Percentiles rank a stretch among this genome's conserved stretches.
Conservation (phyloP, 2,888 invertebrate genomes). For the Marasmarcha lunaedactyla region DNA sequence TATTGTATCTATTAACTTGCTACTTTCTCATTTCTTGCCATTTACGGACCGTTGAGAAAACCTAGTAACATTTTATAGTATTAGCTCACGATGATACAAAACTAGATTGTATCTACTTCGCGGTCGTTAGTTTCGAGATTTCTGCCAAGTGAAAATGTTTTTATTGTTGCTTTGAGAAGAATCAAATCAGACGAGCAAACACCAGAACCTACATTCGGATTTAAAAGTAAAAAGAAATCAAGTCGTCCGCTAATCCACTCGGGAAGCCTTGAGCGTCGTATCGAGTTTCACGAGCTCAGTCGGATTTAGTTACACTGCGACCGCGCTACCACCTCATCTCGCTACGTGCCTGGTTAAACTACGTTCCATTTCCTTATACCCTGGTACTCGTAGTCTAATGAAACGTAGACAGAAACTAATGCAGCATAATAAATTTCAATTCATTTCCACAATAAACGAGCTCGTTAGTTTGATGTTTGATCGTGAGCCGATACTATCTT, state of each 20-base stretch:
- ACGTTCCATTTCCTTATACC: background rate
- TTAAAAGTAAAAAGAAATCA: constrained; percentile 26
- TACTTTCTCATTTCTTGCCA: constrained; percentile 66
- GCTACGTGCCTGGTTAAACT: constrained; percentile 2
- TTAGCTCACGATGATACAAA: constrained; percentile 1
- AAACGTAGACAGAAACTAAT: background rate
- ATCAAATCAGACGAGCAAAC: background rate
- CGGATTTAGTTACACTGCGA: constrained; percentile 37
- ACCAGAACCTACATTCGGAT: background rate
- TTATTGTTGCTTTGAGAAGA: background rate
- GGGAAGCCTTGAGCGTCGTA: constrained; percentile 55
- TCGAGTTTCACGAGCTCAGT: constrained; percentile 33
- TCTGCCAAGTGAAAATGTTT: background rate
- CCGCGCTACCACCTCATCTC: background rate
- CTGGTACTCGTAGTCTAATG: background rate
- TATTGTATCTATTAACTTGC: constrained; percentile 66
- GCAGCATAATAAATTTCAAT: background rate
- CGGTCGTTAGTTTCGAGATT: background rate
- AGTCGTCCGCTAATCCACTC: constrained; percentile 50
- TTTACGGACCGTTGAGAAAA: constrained; percentile 62
- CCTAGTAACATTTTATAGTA: constrained; percentile 18
- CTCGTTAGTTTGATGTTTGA: constrained; percentile 34
- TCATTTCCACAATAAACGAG: constrained; percentile 30
- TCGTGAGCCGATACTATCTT: constrained; percentile 23
- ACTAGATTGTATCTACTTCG: background rate